Evolutionary conservation across 1,140 invertebrate genomes (phyloP).

Genomic region (Ips typographus): DNA sequence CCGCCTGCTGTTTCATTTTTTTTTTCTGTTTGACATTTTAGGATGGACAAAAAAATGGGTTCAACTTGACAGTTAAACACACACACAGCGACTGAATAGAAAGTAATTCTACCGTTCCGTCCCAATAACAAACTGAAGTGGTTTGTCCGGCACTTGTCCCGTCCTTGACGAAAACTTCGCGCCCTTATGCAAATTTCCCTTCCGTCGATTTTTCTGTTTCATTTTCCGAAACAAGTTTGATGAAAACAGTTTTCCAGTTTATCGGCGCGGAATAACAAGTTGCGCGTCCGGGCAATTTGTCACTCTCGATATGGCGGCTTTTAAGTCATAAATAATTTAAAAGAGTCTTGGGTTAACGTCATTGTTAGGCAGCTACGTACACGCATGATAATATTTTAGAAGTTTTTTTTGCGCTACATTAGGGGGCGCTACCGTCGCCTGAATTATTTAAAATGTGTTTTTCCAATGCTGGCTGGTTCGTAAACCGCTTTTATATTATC

Average conservation of each 20-base stretch:
- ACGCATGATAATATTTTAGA: no score
- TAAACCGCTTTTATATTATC: no score
- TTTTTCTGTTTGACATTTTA: no score
- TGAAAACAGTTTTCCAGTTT: conserved; percentile 2
- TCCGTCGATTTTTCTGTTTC: conserved; percentile 7
- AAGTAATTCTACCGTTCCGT: background rate
- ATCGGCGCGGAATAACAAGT: background rate
- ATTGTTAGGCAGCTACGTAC: background rate
- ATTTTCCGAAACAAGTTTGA: background rate
- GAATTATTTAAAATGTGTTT: no score
- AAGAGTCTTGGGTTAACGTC: background rate
- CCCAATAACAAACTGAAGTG: background rate
- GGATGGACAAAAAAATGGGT: no score
- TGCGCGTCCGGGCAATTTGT: background rate
- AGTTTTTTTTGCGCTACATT: no score
- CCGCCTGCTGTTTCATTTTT: no score
- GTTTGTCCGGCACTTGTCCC: conserved; percentile 8
- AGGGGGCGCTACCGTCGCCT: no score
- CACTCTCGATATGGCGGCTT: background rate
- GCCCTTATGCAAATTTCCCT: conserved; percentile 1
- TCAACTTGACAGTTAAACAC: background rate
- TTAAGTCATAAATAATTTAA: conserved; percentile 6
- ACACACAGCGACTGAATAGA: background rate
- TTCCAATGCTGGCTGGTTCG: no score
- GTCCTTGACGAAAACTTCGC: background rate